A percentile compares a stretch with the other conserved stretches of the same genome.
These are phyloP conservation scores for Scopus umbretta DNA, from an alignment of 2,113 vertebrate species.

Conservation along the genomic window DNA sequence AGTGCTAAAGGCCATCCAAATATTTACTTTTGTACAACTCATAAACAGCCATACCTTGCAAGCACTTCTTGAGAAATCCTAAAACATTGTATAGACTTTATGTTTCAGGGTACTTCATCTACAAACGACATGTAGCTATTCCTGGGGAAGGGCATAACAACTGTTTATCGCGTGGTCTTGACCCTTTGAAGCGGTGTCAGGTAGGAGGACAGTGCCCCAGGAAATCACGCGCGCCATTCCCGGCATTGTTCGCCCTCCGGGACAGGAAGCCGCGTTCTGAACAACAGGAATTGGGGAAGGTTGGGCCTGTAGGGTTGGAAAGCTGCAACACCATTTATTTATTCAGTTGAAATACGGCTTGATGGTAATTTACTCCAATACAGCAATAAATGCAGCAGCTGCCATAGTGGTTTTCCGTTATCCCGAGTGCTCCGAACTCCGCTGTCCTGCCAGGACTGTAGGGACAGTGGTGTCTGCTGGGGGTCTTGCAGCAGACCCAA, in stretches of 20 bases:
- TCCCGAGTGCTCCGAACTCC: not conserved
- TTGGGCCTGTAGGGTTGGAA: not conserved
- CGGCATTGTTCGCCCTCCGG: fast-evolving
- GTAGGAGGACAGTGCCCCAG: not conserved
- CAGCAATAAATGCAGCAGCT: not conserved
- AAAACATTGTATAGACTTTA: not conserved
- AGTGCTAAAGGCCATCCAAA: not conserved
- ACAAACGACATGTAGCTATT: not conserved
- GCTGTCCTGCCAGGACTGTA: not conserved
- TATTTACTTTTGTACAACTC: not conserved
- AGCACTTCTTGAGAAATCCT: not conserved
- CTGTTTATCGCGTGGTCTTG: fast-evolving
- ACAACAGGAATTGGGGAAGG: not conserved
- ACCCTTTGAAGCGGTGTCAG: not conserved
- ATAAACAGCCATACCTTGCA: not conserved
- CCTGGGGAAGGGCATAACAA: not conserved
- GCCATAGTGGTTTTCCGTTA: fast-evolving
- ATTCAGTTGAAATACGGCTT: fast-evolving
- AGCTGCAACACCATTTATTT: not conserved
- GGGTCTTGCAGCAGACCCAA: not conserved
- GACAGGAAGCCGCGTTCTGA: not conserved
- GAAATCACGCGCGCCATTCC: not conserved
- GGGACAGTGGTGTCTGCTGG: fast-evolving
- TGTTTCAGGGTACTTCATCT: not conserved
- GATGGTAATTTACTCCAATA: not conserved